Conservation (phyloP, 2,888 invertebrate species). For the Notodonta ziczac region DNA sequence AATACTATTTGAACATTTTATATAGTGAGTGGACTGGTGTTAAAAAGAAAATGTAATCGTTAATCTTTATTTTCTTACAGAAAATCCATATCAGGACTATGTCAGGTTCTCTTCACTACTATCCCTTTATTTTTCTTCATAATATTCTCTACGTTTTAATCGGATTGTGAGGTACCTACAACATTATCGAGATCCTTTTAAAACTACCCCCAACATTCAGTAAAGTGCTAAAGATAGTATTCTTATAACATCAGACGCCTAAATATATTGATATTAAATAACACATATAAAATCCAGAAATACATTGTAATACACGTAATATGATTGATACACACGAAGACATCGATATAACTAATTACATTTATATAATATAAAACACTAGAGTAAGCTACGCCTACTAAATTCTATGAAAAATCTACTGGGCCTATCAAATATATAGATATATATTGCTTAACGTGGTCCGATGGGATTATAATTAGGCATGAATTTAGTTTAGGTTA, state of each 20-base stretch:
- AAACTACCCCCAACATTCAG: no score
- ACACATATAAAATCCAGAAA: slow-evolving; percentile 36
- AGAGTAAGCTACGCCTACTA: slow-evolving; percentile 75
- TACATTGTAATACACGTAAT: slow-evolving; percentile 36
- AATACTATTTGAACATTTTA: slow-evolving; percentile 7
- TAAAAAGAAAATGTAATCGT: no score
- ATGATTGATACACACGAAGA: slow-evolving; percentile 37
- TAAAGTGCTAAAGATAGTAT: neutral
- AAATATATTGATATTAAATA: slow-evolving; percentile 23
- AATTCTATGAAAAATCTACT: slow-evolving; percentile 65
- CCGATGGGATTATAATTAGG: slow-evolving; percentile 76
- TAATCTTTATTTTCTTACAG: no score
- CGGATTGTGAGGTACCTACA: no score
- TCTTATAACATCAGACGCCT: slow-evolving; percentile 29
- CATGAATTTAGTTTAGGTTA: slow-evolving; percentile 54
- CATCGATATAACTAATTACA: slow-evolving; percentile 36
- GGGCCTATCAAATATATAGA: slow-evolving; percentile 73
- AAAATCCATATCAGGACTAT: no score
- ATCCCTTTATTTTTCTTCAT: no score
- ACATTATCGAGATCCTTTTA: no score
- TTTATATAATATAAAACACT: slow-evolving; percentile 69
- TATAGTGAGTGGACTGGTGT: no score
- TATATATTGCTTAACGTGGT: slow-evolving; percentile 82
- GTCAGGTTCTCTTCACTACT: no score
- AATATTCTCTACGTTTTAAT: no score